Evolutionary conservation across 2,797 vertebrate genomes (phyloP).

Genomic region (Tachyglossus aculeatus): DNA sequence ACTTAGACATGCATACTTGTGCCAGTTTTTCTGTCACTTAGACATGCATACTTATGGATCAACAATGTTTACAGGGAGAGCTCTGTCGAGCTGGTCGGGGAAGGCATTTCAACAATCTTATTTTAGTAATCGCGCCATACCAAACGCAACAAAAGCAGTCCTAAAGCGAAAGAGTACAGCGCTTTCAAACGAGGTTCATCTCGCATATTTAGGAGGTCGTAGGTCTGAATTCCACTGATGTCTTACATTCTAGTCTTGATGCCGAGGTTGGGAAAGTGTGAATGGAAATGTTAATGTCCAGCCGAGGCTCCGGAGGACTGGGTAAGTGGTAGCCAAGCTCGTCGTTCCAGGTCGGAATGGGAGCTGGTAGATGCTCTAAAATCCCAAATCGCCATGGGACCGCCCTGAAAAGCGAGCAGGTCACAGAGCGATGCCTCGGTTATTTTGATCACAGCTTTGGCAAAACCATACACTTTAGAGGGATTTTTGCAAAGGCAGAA

Average conservation of each 20-base stretch:
- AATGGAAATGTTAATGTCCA: conserved; percentile 49
- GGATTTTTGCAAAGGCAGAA: no score
- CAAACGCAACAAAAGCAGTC: conserved; percentile 55
- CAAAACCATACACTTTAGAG: no score
- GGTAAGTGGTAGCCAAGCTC: conserved; percentile 27
- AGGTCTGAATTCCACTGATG: conserved; percentile 60
- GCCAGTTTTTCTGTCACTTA: background rate
- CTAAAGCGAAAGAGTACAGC: conserved; percentile 30
- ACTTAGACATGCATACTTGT: background rate
- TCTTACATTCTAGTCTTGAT: conserved; percentile 51
- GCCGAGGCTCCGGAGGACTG: background rate
- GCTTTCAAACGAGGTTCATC: conserved; percentile 43
- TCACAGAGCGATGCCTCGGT: no score
- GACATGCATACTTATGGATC: background rate
- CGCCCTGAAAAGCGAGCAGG: background rate
- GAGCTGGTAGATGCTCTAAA: background rate
- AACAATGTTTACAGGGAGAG: conserved; percentile 6
- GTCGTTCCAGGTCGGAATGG: background rate
- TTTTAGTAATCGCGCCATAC: conserved; percentile 48
- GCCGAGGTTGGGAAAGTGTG: conserved; percentile 48
- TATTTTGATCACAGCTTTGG: no score
- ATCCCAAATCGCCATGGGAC: background rate
- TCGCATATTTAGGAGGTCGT: conserved; percentile 48
- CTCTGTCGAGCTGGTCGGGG: background rate
- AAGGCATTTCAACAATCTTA: conserved; percentile 53